Percentiles rank a stretch among this genome's conserved stretches.
These are phyloP conservation scores for Cheilosia vulpina DNA, from an alignment of 2,888 invertebrate species.

Conservation along the genomic window DNA sequence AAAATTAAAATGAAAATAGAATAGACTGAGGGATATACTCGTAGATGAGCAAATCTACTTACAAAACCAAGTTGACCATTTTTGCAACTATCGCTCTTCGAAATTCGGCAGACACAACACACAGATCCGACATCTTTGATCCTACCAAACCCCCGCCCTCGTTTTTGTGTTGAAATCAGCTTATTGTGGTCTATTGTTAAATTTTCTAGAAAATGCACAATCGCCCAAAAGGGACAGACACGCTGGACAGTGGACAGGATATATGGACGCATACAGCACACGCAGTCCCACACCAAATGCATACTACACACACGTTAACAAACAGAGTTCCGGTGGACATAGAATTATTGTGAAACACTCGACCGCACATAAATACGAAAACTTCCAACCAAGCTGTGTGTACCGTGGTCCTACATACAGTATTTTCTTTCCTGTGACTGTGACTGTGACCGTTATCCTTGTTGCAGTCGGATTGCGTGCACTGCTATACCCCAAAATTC, in stretches of 20 bases:
- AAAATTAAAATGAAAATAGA: slow-evolving; percentile 10
- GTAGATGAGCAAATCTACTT: slow-evolving; percentile 51
- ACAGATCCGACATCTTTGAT: slow-evolving; percentile 62
- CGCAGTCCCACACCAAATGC: slow-evolving; percentile 23
- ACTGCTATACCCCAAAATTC: slow-evolving; percentile 48
- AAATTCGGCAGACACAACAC: background rate
- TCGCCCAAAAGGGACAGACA: slow-evolving; percentile 51
- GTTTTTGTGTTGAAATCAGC: slow-evolving; percentile 65
- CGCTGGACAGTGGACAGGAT: background rate
- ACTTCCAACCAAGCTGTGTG: slow-evolving; percentile 70
- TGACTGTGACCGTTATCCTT: slow-evolving; percentile 68
- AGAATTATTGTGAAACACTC: slow-evolving; percentile 72
- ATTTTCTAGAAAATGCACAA: slow-evolving; percentile 71
- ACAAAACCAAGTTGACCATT: slow-evolving; percentile 62
- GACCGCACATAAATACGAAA: slow-evolving; percentile 72
- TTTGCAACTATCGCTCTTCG: slow-evolving; percentile 42
- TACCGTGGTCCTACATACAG: slow-evolving; percentile 20
- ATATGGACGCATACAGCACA: slow-evolving; percentile 5
- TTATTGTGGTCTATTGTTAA: slow-evolving; percentile 75
- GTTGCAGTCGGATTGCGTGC: slow-evolving; percentile 74
- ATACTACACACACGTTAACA: slow-evolving; percentile 24
- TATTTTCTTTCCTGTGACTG: slow-evolving; percentile 44
- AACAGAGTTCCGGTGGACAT: slow-evolving; percentile 71
- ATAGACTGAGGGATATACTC: background rate
- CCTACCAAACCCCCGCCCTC: background rate